Evolutionary conservation across 2,888 invertebrate genomes (phyloP), one percentile per base, ranked within the genome.

Genomic region (Andrena fulva): DNA sequence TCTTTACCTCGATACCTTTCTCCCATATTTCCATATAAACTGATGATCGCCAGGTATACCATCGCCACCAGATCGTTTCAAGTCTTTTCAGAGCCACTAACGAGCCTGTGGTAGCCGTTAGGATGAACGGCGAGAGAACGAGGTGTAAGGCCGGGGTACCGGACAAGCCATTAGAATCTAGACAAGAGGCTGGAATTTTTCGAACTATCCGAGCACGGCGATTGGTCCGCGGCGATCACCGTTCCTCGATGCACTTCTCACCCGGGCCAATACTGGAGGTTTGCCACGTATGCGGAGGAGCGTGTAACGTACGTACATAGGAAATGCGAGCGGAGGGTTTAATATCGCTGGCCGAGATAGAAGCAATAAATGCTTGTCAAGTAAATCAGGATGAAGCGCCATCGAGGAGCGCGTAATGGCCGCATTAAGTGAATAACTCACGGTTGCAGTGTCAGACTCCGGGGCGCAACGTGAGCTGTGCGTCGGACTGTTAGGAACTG

Each of bases 301-400:
- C 75, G 54, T 77, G 79, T 82, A 79, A 82, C 75, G 78, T 80
- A 74, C 75, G 86, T 81, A 78, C 78, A 89, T 89, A 89, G 88
- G 88, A 84, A 89, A 89, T 82, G 88, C 85, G 89, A 89, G 87
- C 85, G 73, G 89, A 82, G 85, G 89, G 89, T 89, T 89, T 90
- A 91, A 91, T 91, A 92, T 92, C 89, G 87, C 79, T 69, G 77
- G 86, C 84, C 86, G 87, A 91, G 92, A 92, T 92, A 92, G 91
- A 88, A 89, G 92, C 91, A 92, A 93, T 92, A 92, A 93, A 92
- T 92, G 92, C 91, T 91, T 90, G 93, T 93, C 92, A 88, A 92
- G 92, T 93, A 92, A 93, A 93, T 93, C 93, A 93, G 93, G 93
- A 93, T 93, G 92, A 93, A 93, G 92, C 92, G 92, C 91, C 93